These are phyloP conservation scores for Gambusia yucatana DNA, from an alignment of 2,797 vertebrate genomes.

Conservation along the genomic window DNA sequence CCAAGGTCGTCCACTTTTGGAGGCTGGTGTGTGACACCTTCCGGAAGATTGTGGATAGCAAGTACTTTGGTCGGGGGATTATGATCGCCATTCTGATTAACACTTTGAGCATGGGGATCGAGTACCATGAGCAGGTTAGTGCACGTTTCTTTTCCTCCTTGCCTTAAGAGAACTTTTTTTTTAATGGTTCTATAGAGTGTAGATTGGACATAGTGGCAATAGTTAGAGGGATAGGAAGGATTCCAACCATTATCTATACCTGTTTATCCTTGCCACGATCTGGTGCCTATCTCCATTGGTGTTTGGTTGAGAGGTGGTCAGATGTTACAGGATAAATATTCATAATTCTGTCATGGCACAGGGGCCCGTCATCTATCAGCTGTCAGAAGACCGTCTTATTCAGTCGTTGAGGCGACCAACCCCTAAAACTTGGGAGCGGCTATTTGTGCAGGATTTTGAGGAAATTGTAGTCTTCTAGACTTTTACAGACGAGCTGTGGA, in stretches of 20 bases:
- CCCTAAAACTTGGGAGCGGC: too few species aligned
- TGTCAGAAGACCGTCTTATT: too few species aligned
- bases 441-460: too few species aligned
- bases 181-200: neutral
- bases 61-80: constrained; percentile 96
- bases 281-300: neutral
- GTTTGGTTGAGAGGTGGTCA: neutral
- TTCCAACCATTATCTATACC: neutral
- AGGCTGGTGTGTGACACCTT: constrained; percentile 92
- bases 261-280: neutral
- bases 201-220: neutral
- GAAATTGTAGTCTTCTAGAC: too few species aligned
- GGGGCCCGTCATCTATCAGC: too few species aligned
- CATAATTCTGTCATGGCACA: too few species aligned
- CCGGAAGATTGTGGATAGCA: constrained; percentile 95
- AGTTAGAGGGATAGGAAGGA: neutral
- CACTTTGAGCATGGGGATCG: constrained; percentile 97
- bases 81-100: constrained; percentile 98
- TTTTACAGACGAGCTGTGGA: too few species aligned
- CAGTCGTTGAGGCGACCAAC: too few species aligned
- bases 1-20: constrained; percentile 87
- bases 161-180: neutral
- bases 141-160: neutral
- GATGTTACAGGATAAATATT: too few species aligned
- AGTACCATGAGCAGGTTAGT: constrained; percentile 94